Evolutionary conservation across 2,113 vertebrate genomes (phyloP).

Genomic region (Podarcis cretensis): DNA sequence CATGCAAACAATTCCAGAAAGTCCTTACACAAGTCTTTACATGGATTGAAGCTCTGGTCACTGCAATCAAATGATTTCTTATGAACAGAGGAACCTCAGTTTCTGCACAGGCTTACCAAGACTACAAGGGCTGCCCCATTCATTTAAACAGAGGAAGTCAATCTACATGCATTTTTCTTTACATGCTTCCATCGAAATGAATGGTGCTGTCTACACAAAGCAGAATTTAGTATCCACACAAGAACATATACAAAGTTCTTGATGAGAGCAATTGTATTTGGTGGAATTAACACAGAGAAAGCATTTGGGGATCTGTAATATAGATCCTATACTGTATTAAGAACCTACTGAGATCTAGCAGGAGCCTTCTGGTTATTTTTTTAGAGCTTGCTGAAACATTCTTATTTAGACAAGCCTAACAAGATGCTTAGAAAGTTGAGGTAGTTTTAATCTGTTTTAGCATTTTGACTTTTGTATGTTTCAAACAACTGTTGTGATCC

Average conservation of each 20-base stretch:
- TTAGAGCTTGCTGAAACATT: no score
- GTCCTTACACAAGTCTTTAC: background rate
- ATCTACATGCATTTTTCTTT: background rate
- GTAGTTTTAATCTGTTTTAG: no score
- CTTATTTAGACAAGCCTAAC: no score
- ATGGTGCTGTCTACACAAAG: background rate
- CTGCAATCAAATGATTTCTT: background rate
- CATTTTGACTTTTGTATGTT: no score
- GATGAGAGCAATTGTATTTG: background rate
- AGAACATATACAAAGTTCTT: background rate
- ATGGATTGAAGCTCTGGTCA: no score
- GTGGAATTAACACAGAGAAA: background rate
- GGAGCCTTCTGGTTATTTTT: no score
- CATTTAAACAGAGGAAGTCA: background rate
- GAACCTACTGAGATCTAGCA: no score
- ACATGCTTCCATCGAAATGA: background rate
- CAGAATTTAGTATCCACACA: background rate
- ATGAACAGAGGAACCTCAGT: background rate
- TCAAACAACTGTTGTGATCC: no score
- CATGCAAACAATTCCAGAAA: no score
- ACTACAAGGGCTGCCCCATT: background rate
- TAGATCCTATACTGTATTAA: no score
- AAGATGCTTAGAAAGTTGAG: no score
- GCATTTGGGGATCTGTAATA: background rate
- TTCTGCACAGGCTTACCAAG: background rate